Base-by-base conservation (phyloP, 2,797 vertebrate species). In the Micrastur ruficollis region DNA sequence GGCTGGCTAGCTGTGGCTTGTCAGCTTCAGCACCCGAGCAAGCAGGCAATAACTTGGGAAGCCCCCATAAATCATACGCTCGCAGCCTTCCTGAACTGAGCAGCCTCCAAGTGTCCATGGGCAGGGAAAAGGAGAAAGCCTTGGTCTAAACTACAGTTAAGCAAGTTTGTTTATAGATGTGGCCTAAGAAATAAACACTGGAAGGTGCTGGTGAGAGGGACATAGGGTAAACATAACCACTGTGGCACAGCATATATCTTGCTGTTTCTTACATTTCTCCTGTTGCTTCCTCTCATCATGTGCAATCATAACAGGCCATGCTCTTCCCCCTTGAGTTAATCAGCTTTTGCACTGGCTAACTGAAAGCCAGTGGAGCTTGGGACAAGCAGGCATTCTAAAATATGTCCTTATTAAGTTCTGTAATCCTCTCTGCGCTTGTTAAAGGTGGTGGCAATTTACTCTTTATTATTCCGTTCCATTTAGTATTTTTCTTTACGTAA, bases 321-420 rank as follows among this genome's bases (percentile, higher is more conserved):
- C 74, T 93, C 59, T 82, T 91, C 62, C 46, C 32, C n/a, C 63
- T 81, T 29, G 9, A 86, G 71, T 87, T 95, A 89, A 90, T 74
- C 67, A 71, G 32, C n/a, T 23, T 67, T 81, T 81, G 47, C n/a
- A 70, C 38, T 56, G 81, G 31, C 27, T 89, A 56, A 81, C 22
- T 79, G 79, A 36, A 58, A 63, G 9, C 4, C 1, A 71, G 49
- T n/a, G n/a, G 83, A 89, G n/a, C 42, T 87, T 34, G 46, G 46
- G 71, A 56, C 80, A 89, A 87, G 46, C 15, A 90, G 34, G 25
- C n/a, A n/a, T 20, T 90, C 61, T 85, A 50, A 89, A 92, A 74
- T 27, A 86, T 3, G 13, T 84, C 91, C 76, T 84, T 93, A 67
- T 89, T 95, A 72, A 94, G 87, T 63, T 90, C 67, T 81, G 31